Evolutionary conservation across 2,113 vertebrate genomes (phyloP).

Genomic region (Chrysochloris asiatica): DNA sequence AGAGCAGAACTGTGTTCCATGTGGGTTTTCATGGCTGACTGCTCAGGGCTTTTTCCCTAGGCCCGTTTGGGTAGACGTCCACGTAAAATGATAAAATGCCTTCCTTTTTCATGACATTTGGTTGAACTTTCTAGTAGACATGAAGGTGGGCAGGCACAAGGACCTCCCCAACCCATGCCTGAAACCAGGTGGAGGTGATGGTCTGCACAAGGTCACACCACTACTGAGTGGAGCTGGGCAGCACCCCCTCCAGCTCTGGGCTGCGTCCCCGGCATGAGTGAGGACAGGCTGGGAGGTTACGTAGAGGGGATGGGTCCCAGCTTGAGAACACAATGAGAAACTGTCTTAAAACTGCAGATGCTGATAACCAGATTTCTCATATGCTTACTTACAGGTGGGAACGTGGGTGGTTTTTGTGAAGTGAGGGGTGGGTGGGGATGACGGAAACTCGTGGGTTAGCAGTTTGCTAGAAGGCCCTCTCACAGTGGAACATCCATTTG

Average conservation of each 20-base stretch:
- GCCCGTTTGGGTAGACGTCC: background rate
- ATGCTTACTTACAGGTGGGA: background rate
- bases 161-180: background rate
- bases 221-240: too few relatives aligned
- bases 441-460: background rate
- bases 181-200: background rate
- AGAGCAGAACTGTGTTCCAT: too few relatives aligned
- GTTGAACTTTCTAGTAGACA: background rate
- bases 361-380: background rate
- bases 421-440: too few relatives aligned
- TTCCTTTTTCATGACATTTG: background rate
- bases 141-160: background rate
- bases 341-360: background rate
- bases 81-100: background rate
- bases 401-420: background rate
- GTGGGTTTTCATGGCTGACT: too few relatives aligned
- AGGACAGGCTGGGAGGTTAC: background rate
- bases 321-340: background rate
- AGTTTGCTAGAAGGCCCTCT: background rate
- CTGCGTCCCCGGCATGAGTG: too few relatives aligned
- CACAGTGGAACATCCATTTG: fast-evolving
- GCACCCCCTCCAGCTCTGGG: too few relatives aligned
- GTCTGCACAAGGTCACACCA: background rate
- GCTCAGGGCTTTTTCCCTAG: background rate
- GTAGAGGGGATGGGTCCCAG: too few relatives aligned